Percentiles rank a stretch among this genome's conserved stretches.
Conservation (phyloP, 2,113 vertebrate genomes). For the Oplegnathus fasciatus region DNA sequence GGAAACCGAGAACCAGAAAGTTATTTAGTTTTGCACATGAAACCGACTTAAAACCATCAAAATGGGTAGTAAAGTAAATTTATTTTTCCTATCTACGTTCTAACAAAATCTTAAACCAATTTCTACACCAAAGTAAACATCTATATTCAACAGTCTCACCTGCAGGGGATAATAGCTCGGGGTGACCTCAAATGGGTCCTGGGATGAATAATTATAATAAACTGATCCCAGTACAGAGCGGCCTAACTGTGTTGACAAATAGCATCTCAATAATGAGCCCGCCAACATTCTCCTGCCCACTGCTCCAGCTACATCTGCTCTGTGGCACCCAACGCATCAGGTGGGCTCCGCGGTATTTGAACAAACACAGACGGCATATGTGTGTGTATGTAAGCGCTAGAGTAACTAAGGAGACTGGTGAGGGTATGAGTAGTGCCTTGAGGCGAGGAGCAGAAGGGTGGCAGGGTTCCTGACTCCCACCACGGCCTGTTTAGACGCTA, state of each 20-base stretch:
- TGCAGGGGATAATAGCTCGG: neutral
- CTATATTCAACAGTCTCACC: neutral
- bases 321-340: constrained; percentile 66
- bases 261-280: constrained; percentile 58
- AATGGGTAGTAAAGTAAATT: neutral
- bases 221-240: constrained; percentile 29
- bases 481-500: constrained; percentile 60
- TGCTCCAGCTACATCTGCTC: constrained; percentile 71
- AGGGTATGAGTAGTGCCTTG: constrained; percentile 63
- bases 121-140: neutral
- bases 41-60: neutral
- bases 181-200: constrained; percentile 7
- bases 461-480: constrained; percentile 66
- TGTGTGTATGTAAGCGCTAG: constrained; percentile 47
- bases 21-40: neutral
- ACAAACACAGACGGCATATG: constrained; percentile 64
- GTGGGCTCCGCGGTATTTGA: constrained; percentile 59
- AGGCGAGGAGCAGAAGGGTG: constrained; percentile 63
- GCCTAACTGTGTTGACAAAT: constrained; percentile 24
- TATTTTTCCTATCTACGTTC: neutral
- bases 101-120: neutral
- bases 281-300: constrained; percentile 35
- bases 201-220: constrained; percentile 36
- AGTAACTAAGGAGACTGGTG: constrained; percentile 62
- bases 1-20: neutral